These are phyloP conservation scores for Anadara kagoshimensis DNA, from an alignment of 1,140 invertebrate species.

Conservation along the genomic window DNA sequence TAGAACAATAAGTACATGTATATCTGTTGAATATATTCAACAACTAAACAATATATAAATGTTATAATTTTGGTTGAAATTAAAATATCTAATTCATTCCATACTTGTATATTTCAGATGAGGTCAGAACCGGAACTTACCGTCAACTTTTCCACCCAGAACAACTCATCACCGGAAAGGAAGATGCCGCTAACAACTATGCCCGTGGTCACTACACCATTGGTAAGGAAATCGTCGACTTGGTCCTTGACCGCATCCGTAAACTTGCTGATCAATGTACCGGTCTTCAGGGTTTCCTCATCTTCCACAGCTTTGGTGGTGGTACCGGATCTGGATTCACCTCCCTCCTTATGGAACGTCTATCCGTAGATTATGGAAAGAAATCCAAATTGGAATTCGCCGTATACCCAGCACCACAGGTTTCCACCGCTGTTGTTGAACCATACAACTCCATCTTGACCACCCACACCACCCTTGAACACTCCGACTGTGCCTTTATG, in stretches of 20 bases:
- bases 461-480: conserved; percentile 72
- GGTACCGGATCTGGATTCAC: conserved; percentile 84
- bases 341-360: conserved; percentile 89
- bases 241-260: conserved; percentile 4
- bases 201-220: background rate
- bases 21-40: too few species aligned
- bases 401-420: conserved; percentile 92
- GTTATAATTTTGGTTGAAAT: too few species aligned
- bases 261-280: conserved; percentile 5
- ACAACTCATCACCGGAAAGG: conserved; percentile 78
- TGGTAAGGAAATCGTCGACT: conserved; percentile 3
- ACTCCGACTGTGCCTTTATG: conserved; percentile 68
- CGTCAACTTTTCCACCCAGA: conserved; percentile 69
- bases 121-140: conserved; percentile 64
- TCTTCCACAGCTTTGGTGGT: conserved; percentile 24
- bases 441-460: conserved; percentile 73
- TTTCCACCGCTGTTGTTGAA: conserved; percentile 76
- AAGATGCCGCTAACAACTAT: conserved; percentile 81
- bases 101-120: background rate
- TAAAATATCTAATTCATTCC: too few species aligned
- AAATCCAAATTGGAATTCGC: conserved; percentile 93
- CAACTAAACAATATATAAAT: too few species aligned
- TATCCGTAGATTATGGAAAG: conserved; percentile 91
- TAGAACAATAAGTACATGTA: too few species aligned
- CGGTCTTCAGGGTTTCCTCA: background rate